phyloP scores from a whole-genome alignment of 2,888 invertebrate genomes.

The Gerris lacustris region DNA sequence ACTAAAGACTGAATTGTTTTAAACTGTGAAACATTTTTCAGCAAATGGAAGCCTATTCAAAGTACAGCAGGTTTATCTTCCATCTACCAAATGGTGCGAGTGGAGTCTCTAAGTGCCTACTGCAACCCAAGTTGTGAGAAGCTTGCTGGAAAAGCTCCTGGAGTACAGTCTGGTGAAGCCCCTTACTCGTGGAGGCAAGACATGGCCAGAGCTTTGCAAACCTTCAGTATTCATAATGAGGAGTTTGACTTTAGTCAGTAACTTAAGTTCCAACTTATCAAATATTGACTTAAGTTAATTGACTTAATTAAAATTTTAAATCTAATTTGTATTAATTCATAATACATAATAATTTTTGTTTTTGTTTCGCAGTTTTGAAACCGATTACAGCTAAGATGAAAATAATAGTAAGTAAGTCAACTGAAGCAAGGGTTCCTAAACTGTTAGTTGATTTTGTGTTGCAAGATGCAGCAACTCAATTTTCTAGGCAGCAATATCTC shows the following conservation, averaged over 20 bases:
- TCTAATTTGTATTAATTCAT: neutral
- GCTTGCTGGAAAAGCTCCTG: conserved; percentile 44
- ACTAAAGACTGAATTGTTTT: neutral
- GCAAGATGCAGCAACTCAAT: conserved; percentile 60
- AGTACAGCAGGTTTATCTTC: conserved; percentile 41
- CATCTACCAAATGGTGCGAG: conserved; percentile 60
- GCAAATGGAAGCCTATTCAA: conserved; percentile 64
- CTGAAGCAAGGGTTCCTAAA: conserved; percentile 49
- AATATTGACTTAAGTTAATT: neutral
- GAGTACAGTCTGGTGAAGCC: conserved; percentile 41
- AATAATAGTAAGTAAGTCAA: conserved; percentile 56
- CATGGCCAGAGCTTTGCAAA: conserved; percentile 60
- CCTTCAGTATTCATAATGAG: conserved; percentile 62
- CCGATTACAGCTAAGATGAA: conserved; percentile 67
- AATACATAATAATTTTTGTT: neutral
- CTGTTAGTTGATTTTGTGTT: conserved; percentile 53
- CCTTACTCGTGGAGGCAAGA: conserved; percentile 62
- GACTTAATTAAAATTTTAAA: neutral
- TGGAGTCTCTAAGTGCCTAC: conserved; percentile 63
- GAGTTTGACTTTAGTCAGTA: conserved; percentile 67
- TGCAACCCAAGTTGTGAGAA: conserved; percentile 47
- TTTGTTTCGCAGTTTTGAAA: conserved; percentile 42
- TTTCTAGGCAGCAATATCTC: conserved; percentile 59
- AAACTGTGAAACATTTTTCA: conserved; percentile 34
- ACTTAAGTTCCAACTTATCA: neutral